Base-by-base conservation (phyloP, 2,113 vertebrate genomes). In the Leiothrix lutea region DNA sequence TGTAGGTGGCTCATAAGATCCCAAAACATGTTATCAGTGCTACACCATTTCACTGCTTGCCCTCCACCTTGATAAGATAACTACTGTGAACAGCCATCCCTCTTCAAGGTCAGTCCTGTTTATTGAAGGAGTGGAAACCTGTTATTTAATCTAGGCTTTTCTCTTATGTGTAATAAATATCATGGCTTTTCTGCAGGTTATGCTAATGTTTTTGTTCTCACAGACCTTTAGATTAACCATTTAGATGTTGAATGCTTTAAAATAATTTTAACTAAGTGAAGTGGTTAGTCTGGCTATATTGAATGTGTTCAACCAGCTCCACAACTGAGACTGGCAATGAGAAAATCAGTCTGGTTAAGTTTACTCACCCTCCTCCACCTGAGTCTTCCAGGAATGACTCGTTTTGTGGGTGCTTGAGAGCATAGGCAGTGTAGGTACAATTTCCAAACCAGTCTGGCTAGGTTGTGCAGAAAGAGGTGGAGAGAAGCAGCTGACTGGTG, bases 391-490 rank as follows among this genome's bases (percentile, higher is more conserved):
- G 57, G 87, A 94, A 80, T 69, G 23, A 65, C 66, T 71, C 1
- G 70, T 82, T 72, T 70, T 87, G 67, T 80, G 78, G 44, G 73
- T 81, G 40, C 35, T 86, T 70, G 38, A 66, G 64, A 78, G 83
- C n/a, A 48, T 0, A 66, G 69, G 14, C 57, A 69, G 3, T 6
- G 31, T 11, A 50, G 70, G 48, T 80, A 61, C 66, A 72, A 66
- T 72, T 20, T 57, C 31, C 66, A 90, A 95, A 94, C 73, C 80
- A 82, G 89, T 79, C 80, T 94, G 84, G 50, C 90, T 85, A 70
- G 85, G 45, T 80, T 64, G 66, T 70, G 50, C 53, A 70, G 70
- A 80, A 80, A 36, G 58, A 77, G 14, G 48, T 58, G 62, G 57
- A 91, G 79, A 35, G 74, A 85, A 80, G 80, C 65, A 91, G 38